These are phyloP conservation scores for Girardinichthys multiradiatus DNA, from an alignment of 2,113 vertebrate species.

Conservation along the genomic window DNA sequence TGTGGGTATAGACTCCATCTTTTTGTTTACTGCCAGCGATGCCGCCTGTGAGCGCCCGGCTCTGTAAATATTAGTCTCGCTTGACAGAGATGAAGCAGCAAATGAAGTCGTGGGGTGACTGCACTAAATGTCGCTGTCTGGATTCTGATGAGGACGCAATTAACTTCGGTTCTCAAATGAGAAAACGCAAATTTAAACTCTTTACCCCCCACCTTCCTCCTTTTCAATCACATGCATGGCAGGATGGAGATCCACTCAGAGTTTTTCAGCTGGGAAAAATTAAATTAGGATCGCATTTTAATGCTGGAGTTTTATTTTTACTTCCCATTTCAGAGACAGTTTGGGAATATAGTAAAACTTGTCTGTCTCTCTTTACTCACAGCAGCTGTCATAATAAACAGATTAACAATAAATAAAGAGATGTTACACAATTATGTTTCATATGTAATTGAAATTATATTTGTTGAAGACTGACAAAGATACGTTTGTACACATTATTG, in stretches of 20 bases:
- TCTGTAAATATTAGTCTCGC: conserved; percentile 48
- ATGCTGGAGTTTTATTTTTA: conserved; percentile 20
- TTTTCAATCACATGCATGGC: conserved; percentile 31
- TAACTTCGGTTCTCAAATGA: conserved; percentile 34
- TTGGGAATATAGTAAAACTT: conserved; percentile 12
- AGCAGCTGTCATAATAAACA: background rate
- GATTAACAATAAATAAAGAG: background rate
- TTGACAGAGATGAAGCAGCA: conserved; percentile 38
- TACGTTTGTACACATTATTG: background rate
- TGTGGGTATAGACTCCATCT: conserved; percentile 25
- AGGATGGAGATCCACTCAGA: conserved; percentile 37
- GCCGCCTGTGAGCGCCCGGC: conserved; percentile 10
- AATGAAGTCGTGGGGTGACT: conserved; percentile 39
- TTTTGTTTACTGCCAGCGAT: conserved; percentile 37
- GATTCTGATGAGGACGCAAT: conserved; percentile 49
- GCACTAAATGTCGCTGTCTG: conserved; percentile 33
- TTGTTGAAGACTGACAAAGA: background rate
- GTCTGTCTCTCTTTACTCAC: fast-evolving
- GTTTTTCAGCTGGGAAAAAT: conserved; percentile 50
- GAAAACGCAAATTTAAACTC: conserved; percentile 11
- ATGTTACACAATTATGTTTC: background rate
- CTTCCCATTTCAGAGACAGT: background rate
- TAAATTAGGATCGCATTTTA: conserved; percentile 61
- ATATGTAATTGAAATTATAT: background rate
- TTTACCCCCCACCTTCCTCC: background rate